These are phyloP conservation scores for Cartodere bifasciata DNA, from an alignment of 2,888 invertebrate genomes.

Conservation along the genomic window DNA sequence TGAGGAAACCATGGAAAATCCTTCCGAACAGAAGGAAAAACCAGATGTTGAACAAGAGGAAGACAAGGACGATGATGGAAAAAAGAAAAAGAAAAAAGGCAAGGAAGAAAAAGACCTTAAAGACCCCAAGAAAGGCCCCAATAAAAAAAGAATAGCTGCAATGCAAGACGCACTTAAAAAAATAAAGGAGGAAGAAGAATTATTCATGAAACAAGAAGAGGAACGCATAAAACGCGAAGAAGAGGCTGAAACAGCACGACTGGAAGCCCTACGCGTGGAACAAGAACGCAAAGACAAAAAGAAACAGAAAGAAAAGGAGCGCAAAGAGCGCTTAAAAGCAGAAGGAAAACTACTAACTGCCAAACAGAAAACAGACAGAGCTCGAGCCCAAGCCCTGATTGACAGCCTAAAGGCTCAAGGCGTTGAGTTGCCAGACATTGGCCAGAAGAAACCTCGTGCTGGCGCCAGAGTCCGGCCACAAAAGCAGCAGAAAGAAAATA, in stretches of 20 bases:
- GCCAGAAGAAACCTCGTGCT: slow-evolving; percentile 45
- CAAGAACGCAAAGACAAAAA: slow-evolving; percentile 82
- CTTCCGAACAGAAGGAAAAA: slow-evolving; percentile 28
- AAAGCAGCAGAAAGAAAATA: slow-evolving; percentile 41
- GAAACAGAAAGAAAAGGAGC: slow-evolving; percentile 84
- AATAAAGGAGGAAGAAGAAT: slow-evolving; percentile 81
- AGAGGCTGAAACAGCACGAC: slow-evolving; percentile 63
- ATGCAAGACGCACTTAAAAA: slow-evolving; percentile 89
- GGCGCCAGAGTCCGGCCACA: slow-evolving; percentile 65
- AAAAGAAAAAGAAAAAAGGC: slow-evolving; percentile 23
- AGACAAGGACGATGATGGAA: slow-evolving; percentile 33
- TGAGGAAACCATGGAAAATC: slow-evolving; percentile 20
- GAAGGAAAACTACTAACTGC: slow-evolving; percentile 90
- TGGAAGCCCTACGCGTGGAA: slow-evolving; percentile 67
- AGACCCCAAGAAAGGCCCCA: slow-evolving; percentile 51
- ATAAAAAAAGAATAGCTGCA: slow-evolving; percentile 75
- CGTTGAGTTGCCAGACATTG: slow-evolving; percentile 62
- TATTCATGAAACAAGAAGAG: slow-evolving; percentile 59
- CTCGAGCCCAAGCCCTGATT: slow-evolving; percentile 77
- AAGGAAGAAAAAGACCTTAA: slow-evolving; percentile 30
- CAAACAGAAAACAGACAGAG: slow-evolving; percentile 85
- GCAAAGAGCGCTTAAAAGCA: slow-evolving; percentile 85
- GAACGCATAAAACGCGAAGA: slow-evolving; percentile 70
- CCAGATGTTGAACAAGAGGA: slow-evolving; percentile 22
- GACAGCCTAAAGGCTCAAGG: slow-evolving; percentile 85